Evolutionary conservation across 2,888 invertebrate species (phyloP), one percentile per base, ranked within the genome.

Genomic region (Schizaphis graminum): DNA sequence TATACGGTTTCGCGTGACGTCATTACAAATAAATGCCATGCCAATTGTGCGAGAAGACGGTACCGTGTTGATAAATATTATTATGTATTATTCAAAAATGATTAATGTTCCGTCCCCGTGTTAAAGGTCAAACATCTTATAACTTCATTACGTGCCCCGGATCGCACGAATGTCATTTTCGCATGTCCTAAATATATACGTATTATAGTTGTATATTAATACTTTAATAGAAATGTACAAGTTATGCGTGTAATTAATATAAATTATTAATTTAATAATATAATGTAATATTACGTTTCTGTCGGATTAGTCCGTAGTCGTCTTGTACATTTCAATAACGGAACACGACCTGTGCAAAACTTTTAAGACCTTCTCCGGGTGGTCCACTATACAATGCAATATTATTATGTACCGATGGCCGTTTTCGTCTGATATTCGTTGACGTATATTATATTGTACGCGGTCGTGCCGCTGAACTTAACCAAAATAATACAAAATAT

Each of bases 1-100:
- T 91, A 87, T 92, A 87, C 61, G 61, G 87, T 92, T 92, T 92
- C 77, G 26, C 61, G 47, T 87, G 93, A 89, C 93, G 93, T 90
- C 84, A 84, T 93, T n/a, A 84, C n/a, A 61, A 47, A 86, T 49
- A 77, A 57, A 89, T 44, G 41, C 87, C 24, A 85, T 84, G 93
- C 93, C 84, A 89, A 84, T 93, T 87, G 61, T 91, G 56, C 21
- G 77, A 47, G 87, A 61, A 61, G 92, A 61, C 87, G 91, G 24
- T 53, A 49, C 49, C 41, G 24, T n/a, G 89, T 61, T 77, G 84
- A 89, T 93, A 85, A 89, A 89, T 77, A 93, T 56, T 67, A 77
- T 47, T 67, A 77, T 47, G 44, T 86, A 92, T 28, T 92, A 85
- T 86, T 89, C 84, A 56, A 93, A 90, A 90, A 93, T 93, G 57